Evolutionary conservation across 2,888 invertebrate genomes (phyloP), one percentile per base, ranked within the genome.

Genomic region (Cheilosia vulpina): DNA sequence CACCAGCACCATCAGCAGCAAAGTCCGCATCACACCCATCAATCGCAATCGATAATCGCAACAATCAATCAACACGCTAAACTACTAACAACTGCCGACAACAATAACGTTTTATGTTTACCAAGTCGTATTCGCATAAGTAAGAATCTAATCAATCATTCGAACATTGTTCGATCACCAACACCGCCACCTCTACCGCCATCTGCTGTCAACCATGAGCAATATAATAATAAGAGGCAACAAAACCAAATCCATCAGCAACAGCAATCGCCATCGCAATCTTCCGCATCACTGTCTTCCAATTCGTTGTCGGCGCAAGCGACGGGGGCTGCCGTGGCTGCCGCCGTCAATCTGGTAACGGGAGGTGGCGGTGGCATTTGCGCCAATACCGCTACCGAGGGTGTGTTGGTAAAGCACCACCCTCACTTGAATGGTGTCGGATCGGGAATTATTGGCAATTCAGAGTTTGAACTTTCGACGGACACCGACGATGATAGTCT

Each of bases 401-500:
- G 85, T 15, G 85, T 85, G 19, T 43, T 85, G 55, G 85, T 85
- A 24, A 87, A 88, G 52, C 79, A 80, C 50, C 81, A 88, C 80
- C 87, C 87, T 17, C 88, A 87, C 19, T 71, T 80, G 6, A 89
- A 89, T 45, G 88, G 89, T 2, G 57, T 68, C 4, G 78, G 72
- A 27, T 85, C 87, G 34, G 85, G 89, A 3, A 89, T 90, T 73
- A 57, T 89, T 82, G 89, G 90, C 78, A 93, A 85, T 89, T 94
- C 95, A 19, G 96, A 96, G 89, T 95, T 95, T 83, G 95, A 95
- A 88, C 90, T 95, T 77, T 94, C 94, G 6, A 96, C 95, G 2
- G 96, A 96, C 89, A 96, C 96, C 6, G 94, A 96, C 89, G 95
- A 96, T 62, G 95, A 96, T 79, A 89, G 90, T 81, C 88, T 92